Evolutionary conservation across 2,888 invertebrate genomes (phyloP), one percentile per base, ranked within the genome.

Genomic region (Epinotia bilunana): DNA sequence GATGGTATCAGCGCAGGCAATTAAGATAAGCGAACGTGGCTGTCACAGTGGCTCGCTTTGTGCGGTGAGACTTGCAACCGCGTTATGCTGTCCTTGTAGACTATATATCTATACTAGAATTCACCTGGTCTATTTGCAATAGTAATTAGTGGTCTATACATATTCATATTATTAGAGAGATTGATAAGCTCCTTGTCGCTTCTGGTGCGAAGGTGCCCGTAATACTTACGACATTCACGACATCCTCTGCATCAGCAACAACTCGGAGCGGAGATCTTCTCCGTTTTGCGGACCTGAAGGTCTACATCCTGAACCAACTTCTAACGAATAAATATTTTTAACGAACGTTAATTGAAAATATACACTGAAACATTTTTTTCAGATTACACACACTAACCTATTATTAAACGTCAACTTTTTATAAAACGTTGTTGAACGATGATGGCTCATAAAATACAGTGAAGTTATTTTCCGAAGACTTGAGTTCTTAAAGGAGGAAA

Each of bases 21-120:
- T 92, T 92, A 92, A 92, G 93, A 93, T 92, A 92, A 91, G 83
- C 88, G 89, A 83, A 88, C 89, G 87, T 87, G 86, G 87, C 91
- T 90, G 91, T 91, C 91, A 88, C 88, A 86, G 86, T 84, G 84
- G 86, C 88, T 87, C 86, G 86, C 83, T 80, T 83, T 83, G 83
- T 83, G 83, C 88, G 85, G 88, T 90, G 87, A 88, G 87, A 88
- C 86, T 82, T 83, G 81, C 80, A 80, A 82, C 80, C 83, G 84
- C 89, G 90, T 91, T 89, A 90, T 89, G 85, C 83, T 82, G 83
- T 82, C 81, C 62, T 71, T 13, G 71, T 71, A 61, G 49, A 46
- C 46, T 61, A 46, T 61, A 46, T 71, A 28, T 2, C 39, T 39
- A 39, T 39, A 39, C 9, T 46, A 28, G 16, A 16, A 13, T 68